These are phyloP conservation scores for Cabera pusaria DNA, from an alignment of 2,888 invertebrate species.

Conservation along the genomic window DNA sequence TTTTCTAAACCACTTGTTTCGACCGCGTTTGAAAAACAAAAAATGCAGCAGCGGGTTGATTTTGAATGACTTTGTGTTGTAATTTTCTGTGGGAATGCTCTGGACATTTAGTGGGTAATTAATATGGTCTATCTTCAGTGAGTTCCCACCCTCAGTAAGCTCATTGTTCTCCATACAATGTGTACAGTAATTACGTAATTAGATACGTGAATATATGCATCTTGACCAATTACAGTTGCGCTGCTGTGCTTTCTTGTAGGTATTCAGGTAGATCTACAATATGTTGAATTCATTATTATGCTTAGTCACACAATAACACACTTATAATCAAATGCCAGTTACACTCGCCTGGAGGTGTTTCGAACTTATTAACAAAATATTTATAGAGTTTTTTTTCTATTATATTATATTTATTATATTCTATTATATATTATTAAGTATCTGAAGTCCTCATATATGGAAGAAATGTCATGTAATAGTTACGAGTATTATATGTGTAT, in stretches of 20 bases:
- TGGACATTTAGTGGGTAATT: constrained; percentile 31
- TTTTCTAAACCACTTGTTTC: constrained; percentile 27
- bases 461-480: no score
- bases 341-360: no score
- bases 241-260: constrained; percentile 24
- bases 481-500: no score
- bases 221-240: constrained; percentile 30
- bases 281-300: no score
- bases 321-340: no score
- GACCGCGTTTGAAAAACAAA: constrained; percentile 9
- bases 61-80: constrained; percentile 26
- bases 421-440: no score
- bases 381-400: no score
- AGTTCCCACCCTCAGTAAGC: constrained; percentile 30
- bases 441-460: no score
- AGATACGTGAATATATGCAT: constrained; percentile 32
- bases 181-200: constrained; percentile 28
- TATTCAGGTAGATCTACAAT: no score
- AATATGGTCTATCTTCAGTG: constrained; percentile 25
- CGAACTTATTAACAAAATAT: no score
- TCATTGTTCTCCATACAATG: constrained; percentile 30
- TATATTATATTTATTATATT: no score
- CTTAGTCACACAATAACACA: no score
- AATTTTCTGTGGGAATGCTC: constrained; percentile 30
- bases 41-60: constrained; percentile 23